Evolutionary conservation across 1,140 invertebrate species (phyloP).

Genomic region (Episyrphus balteatus): DNA sequence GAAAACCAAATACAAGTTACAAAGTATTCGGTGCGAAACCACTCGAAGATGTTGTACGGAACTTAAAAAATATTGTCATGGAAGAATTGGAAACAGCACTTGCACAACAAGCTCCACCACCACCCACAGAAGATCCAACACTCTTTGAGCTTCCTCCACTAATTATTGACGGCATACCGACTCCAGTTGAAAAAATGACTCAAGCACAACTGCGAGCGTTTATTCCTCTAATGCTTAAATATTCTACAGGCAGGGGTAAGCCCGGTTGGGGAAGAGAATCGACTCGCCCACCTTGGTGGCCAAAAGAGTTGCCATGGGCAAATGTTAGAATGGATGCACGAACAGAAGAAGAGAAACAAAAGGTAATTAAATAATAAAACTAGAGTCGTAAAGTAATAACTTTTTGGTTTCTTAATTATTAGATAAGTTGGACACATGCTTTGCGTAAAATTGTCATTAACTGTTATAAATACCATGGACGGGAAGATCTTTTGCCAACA

Average conservation of each 20-base stretch:
- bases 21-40: constrained; percentile 97
- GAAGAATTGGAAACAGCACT: constrained; percentile 86
- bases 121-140: constrained; percentile 80
- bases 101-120: constrained; percentile 87
- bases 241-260: constrained; percentile 90
- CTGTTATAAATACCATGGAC: constrained; percentile 95
- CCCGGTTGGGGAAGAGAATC: constrained; percentile 95
- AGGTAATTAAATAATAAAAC: constrained; percentile 48
- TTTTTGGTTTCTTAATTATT: constrained; percentile 20
- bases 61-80: constrained; percentile 82
- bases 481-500: constrained; percentile 88
- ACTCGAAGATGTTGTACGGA: constrained; percentile 89
- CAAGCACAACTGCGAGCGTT: constrained; percentile 93
- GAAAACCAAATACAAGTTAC: constrained; percentile 91
- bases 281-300: constrained; percentile 94
- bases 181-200: constrained; percentile 97
- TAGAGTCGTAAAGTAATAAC: constrained; percentile 6
- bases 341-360: constrained; percentile 92
- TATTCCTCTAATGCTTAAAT: constrained; percentile 96
- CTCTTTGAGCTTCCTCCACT: constrained; percentile 90
- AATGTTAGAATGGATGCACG: constrained; percentile 96
- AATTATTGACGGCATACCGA: constrained; percentile 95
- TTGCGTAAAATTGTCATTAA: constrained; percentile 94
- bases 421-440: constrained; percentile 99
- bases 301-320: constrained; percentile 91